Base-by-base conservation (phyloP, 2,113 vertebrate species). In the Circaetus cinerascens region DNA sequence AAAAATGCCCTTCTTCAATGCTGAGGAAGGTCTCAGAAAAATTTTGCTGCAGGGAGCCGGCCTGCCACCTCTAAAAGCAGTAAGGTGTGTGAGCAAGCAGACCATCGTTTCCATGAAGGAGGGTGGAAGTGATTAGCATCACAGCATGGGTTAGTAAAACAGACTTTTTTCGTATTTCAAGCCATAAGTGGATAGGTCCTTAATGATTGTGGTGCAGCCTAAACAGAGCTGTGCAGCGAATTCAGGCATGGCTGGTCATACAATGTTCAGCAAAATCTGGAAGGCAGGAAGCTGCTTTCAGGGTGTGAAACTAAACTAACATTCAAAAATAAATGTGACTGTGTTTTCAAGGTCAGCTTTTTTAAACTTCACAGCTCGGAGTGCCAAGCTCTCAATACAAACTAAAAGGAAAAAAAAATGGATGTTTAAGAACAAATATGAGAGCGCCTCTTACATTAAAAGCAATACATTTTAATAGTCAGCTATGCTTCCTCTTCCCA, bases 331-430 rank as follows among this genome's bases (percentile, higher is more conserved):
- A 96, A 98, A 93, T 80, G 91, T 86, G 95, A 41, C 92, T 90
- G 8, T 62, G 9, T 67, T 96, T 96, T 97, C 92, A 79, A 87
- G 96, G 95, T 95, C 93, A 90, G 85, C 85, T 95, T 95, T 96
- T 96, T 96, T 93, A 93, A 96, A 94, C 90, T 46, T 88, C 53
- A 10, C 81, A 90, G 92, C 81, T 59, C 76, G 59, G 62, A 71
- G 90, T 69, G 67, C 82, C 75, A 79, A 80, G 59, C 41, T 83
- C 55, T 93, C 67, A 36, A 34, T 50, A 50, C 21, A 73, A 82
- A 69, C 48, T 57, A 29, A 68, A 82, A 72, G 18, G 32, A 40
- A 45, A 38, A 38, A n/a, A 36, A 38, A 20, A 43, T 1, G 2
- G 0, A 25, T 56, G 21, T 68, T 90, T 53, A 69, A 62, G 59